Base-by-base conservation (phyloP, 2,113 vertebrate genomes). In the Corythaixoides concolor region DNA sequence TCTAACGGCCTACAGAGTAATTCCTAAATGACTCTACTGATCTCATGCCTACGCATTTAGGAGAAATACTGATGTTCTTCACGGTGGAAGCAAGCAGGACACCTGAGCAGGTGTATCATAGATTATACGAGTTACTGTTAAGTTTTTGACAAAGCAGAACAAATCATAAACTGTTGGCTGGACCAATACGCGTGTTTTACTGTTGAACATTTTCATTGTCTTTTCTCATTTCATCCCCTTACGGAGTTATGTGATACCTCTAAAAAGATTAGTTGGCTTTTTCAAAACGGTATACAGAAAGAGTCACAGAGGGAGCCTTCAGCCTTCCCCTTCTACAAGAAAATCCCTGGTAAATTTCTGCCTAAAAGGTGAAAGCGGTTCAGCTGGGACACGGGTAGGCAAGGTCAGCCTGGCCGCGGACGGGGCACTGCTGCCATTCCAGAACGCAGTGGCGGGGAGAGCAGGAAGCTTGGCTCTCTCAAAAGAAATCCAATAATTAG, bases 361-460 rank as follows among this genome's bases (percentile, higher is more conserved):
- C 37, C 37, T 39, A 39, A 45, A 27, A 41, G 28, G 35, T 12
- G 28, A 2, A 35, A 19, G 53, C 1, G 35, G 11, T 19, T 56
- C 33, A 27, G 45, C 14, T 1, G 47, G n/a, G 23, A 6, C 49
- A 3, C 0, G 13, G 32, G n/a, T 39, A 13, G 6, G 3, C 33
- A 17, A 17, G 41, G 64, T 15, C 35, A 18, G 33, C 37, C 72
- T 15, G 5, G 7, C 66, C 6, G 18, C n/a, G 59, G 59, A 32
- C 0, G 32, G 55, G 59, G n/a, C 32, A 17, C 32, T 9, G 32
- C 77, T 37, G 43, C 49, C 22, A 11, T 2, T 23, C 28, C 5
- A 8, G 50, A 24, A 4, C 2, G 15, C 5, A 8, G 50, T 24
- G 4, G 3, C 12, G 9, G 8, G 22, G 6, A 28, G 33, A 12